Percentiles rank a stretch among this genome's conserved stretches.
Conservation (phyloP, 2,113 vertebrate species). For the Cettia cetti region DNA sequence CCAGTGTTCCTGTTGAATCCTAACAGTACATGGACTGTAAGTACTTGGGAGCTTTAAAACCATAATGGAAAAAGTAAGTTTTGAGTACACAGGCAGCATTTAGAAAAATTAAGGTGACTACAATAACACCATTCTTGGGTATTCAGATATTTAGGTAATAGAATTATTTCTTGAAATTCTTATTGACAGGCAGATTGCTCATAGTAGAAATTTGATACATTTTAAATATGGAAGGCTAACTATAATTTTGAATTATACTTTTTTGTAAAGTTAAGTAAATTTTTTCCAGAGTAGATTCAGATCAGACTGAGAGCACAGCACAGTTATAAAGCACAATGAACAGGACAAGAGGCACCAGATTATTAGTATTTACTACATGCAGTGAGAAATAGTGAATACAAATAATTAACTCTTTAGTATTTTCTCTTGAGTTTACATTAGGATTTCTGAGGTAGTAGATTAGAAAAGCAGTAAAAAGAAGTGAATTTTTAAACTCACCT, state of each 20-base stretch:
- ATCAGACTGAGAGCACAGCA: background rate
- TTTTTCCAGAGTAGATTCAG: background rate
- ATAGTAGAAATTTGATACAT: background rate
- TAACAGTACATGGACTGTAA: background rate
- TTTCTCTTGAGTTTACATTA: background rate
- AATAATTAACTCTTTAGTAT: background rate
- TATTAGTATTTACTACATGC: background rate
- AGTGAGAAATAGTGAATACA: background rate
- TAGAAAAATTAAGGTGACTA: background rate
- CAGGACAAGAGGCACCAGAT: background rate
- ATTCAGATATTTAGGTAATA: background rate
- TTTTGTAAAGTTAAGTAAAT: background rate
- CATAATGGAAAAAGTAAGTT: background rate
- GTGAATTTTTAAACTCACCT: slow-evolving; percentile 72
- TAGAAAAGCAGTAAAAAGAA: background rate
- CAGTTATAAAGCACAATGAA: background rate
- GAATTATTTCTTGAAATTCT: background rate
- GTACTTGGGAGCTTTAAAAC: background rate
- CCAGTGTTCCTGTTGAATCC: background rate
- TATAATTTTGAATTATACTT: background rate
- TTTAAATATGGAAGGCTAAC: background rate
- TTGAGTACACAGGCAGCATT: background rate
- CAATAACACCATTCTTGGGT: background rate
- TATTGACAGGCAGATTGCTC: background rate
- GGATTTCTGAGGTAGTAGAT: background rate